Evolutionary conservation across 1,140 invertebrate species (phyloP), one percentile per base, ranked within the genome.

Genomic region (Cydia splendana): DNA sequence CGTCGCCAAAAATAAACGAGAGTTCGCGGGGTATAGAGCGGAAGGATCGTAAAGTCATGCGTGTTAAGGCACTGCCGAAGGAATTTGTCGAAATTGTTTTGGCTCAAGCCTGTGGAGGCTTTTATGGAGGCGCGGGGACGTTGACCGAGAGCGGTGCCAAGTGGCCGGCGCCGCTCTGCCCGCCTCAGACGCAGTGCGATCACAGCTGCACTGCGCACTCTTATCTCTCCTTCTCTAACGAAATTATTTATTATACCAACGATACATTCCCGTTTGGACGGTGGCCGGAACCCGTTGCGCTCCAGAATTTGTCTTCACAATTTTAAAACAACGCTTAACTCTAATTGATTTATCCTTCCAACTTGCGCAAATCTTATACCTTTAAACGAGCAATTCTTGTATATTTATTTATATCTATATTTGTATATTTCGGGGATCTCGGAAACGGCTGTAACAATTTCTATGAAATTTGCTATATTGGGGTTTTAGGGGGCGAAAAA

Each of bases 71-170:
- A 85, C 86, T 92, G 88, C 86, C 87, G 48, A 90, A 90, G 89
- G 86, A 88, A 88, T 89, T 91, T 86, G 88, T 84, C 82, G 83
- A 90, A 92, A 92, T 91, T 91, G 90, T 91, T 91, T 92, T 92
- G 91, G 91, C 89, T 90, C 87, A 83, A 86, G 86, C 84, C 85
- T 88, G 82, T 80, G 81, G 84, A 90, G 88, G 88, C 88, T 89
- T 91, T 92, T 90, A 91, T 88, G 81, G 87, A 87, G 81, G 79
- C 82, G 80, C 62, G 84, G 81, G 88, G 83, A 92, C 88, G 84
- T 85, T 91, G 89, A 91, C 89, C 89, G 89, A 87, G 83, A 82
- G 81, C 84, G 78, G 73, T 91, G 91, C 91, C 91, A 92, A 91
- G 86, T 87, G 80, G 84, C 85, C 85, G 90, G 91, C 91, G 91